Conservation (phyloP, 2,888 invertebrate species). For the Drosophila fungiperda region DNA sequence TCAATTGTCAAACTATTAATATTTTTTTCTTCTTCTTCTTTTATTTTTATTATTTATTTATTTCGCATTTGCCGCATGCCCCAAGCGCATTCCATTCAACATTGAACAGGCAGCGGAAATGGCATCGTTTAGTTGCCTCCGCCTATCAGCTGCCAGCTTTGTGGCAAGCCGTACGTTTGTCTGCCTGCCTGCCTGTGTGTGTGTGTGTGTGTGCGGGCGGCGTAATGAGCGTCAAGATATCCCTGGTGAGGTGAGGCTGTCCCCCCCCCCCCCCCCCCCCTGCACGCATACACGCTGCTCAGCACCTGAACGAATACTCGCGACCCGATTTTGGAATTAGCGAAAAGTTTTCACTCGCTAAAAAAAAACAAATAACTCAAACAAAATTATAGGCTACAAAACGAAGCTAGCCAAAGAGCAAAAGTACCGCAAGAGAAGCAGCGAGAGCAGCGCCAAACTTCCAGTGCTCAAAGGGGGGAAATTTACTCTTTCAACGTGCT, state of each 20-base stretch:
- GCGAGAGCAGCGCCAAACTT: constrained; percentile 17
- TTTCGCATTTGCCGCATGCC: constrained; percentile 26
- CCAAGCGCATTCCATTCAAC: constrained; percentile 50
- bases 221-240: constrained; percentile 58
- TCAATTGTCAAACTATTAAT: constrained; percentile 42
- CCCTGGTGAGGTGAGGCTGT: constrained; percentile 19
- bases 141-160: constrained; percentile 49
- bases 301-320: constrained; percentile 4
- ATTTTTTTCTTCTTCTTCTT: constrained; percentile 28
- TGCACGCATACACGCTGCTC: background rate
- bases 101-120: constrained; percentile 60
- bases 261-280: background rate
- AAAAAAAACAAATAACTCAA: constrained; percentile 52
- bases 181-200: constrained; percentile 3
- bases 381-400: constrained; percentile 63
- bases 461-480: constrained; percentile 48
- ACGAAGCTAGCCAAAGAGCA: constrained; percentile 56
- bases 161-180: constrained; percentile 32
- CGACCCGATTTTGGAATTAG: constrained; percentile 49
- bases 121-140: constrained; percentile 62
- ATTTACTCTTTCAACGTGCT: constrained; percentile 63
- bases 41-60: constrained; percentile 13
- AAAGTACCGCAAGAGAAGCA: constrained; percentile 37
- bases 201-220: constrained; percentile 22
- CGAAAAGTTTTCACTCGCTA: constrained; percentile 51